These are phyloP conservation scores for Zoroaster sp. DNA, from an alignment of 53 echinoderm and acorn worm genomes.

Conservation along the genomic window DNA sequence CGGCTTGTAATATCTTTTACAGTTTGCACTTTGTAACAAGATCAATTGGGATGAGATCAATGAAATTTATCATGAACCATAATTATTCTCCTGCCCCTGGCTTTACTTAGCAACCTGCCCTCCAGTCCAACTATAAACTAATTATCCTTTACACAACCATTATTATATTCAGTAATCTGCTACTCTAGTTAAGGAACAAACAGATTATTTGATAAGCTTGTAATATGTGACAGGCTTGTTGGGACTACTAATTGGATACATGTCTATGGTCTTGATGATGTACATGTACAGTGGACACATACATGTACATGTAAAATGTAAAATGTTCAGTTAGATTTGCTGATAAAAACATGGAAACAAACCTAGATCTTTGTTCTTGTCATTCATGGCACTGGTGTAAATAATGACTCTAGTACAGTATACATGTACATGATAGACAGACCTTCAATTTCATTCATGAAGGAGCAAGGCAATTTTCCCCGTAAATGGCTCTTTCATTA, in stretches of 20 bases:
- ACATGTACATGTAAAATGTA: no score
- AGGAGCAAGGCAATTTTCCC: no score
- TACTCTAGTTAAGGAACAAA: slow-evolving; percentile 29
- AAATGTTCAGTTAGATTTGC: no score
- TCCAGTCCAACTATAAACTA: background rate
- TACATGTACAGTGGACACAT: background rate
- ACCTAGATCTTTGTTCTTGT: background rate
- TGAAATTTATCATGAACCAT: background rate
- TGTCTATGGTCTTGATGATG: background rate
- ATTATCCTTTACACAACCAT: slow-evolving; percentile 8
- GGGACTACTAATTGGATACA: background rate
- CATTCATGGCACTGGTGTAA: background rate
- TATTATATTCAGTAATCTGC: slow-evolving; percentile 3
- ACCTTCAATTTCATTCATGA: no score
- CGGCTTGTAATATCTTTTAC: no score
- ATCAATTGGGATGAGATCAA: background rate
- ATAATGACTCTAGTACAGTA: background rate
- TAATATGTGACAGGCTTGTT: slow-evolving; percentile 29
- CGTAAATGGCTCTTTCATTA: no score
- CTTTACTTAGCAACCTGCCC: background rate
- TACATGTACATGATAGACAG: background rate
- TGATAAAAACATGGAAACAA: background rate
- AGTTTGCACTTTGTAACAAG: background rate
- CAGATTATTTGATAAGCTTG: slow-evolving; percentile 22
- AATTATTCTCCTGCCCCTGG: background rate